These are phyloP conservation scores for Eumacrocentrus americanus DNA, from an alignment of 2,888 invertebrate genomes.

Conservation along the genomic window DNA sequence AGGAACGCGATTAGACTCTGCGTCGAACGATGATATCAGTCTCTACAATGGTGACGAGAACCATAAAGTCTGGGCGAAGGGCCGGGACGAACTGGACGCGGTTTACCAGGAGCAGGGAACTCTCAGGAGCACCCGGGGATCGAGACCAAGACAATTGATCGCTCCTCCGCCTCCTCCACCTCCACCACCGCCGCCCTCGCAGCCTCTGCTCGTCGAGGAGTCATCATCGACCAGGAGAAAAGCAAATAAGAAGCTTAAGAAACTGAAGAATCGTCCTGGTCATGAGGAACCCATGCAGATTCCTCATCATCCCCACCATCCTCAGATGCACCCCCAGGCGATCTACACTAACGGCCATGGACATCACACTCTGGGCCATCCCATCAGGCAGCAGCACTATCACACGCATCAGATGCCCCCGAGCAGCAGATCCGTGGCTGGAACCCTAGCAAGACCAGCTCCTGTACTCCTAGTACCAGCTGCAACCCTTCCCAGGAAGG, in stretches of 20 bases:
- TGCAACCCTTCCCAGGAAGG: conserved; percentile 60
- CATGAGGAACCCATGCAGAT: conserved; percentile 55
- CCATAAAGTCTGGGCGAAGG: conserved; percentile 91
- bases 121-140: conserved; percentile 62
- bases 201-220: conserved; percentile 53
- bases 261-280: conserved; percentile 47
- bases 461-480: conserved; percentile 66
- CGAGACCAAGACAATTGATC: conserved; percentile 83
- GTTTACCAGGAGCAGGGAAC: conserved; percentile 70
- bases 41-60: conserved; percentile 91
- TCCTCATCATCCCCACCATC: conserved; percentile 43
- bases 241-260: conserved; percentile 54
- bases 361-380: conserved; percentile 58
- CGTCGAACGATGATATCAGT: conserved; percentile 76
- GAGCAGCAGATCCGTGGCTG: conserved; percentile 54
- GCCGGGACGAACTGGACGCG: conserved; percentile 75
- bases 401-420: conserved; percentile 52
- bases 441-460: conserved; percentile 55
- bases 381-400: conserved; percentile 53
- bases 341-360: conserved; percentile 58
- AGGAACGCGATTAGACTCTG: conserved; percentile 59
- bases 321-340: conserved; percentile 39
- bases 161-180: conserved; percentile 82
- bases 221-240: conserved; percentile 51
- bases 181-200: conserved; percentile 61